Evolutionary conservation across 2,888 invertebrate species (phyloP), one percentile per base, ranked within the genome.

Genomic region (Luperina testacea): DNA sequence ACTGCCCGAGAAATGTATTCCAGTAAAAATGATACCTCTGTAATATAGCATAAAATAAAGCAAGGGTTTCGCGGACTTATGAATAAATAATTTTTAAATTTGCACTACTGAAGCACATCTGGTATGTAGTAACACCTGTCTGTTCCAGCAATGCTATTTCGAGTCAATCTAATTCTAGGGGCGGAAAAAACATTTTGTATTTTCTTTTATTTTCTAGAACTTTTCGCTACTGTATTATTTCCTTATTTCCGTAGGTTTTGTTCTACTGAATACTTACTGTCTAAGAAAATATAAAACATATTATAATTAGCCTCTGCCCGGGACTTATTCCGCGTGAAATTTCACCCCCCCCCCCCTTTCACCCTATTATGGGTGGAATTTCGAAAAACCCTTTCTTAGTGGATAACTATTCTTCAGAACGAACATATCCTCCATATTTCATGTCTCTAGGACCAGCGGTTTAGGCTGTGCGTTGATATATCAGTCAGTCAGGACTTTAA

Each of bases 121-220:
- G 42, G 6, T 17, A 27, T 24, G 27, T 42, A 64, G 15, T 65
- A 64, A 63, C n/a, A 78, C 32, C 32, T 68, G 11, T 53, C 63
- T n/a, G 64, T 77, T 53, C 17, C 27, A 53, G 20, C 9, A 53
- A 9, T n/a, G 45, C 7, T 7, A 45, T 48, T 75, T 51, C n/a
- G n/a, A 57, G 64, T 45, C 77, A 76, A 64, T 77, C 13, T 27
- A 59, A 27, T 32, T 48, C 57, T 38, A 78, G 24, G 24, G 65
- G 27, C 8, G 27, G 45, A 38, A 24, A 68, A 67, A 38, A 8
- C 3, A 20, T n/a, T 45, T 48, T 8, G 7, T 68, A 32, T 63
- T 53, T 51, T 32, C 1, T 59, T 63, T 65, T 42, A 27, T 17
- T 45, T 59, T 27, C 11, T 17, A 42, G n/a, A n/a, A 20, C 8